Percentiles rank a stretch among this genome's conserved stretches.
Evolutionary conservation across 2,888 invertebrate species (phyloP).

Genomic region (Griposia aprilina): DNA sequence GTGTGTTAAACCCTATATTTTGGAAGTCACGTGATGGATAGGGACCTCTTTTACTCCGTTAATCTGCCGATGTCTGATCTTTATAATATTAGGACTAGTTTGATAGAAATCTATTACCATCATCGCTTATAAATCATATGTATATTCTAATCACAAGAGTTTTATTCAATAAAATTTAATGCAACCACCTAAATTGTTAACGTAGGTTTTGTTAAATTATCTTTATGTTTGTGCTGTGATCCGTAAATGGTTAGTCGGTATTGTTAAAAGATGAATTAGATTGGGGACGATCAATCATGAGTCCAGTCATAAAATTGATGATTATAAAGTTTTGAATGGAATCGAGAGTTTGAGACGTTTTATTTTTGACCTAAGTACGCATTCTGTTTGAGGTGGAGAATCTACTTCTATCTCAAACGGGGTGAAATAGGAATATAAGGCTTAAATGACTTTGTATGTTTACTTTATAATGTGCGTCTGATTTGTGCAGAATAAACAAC

Average conservation of each 20-base stretch:
- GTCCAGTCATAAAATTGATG: neutral
- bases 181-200: conserved; percentile 14
- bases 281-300: conserved; percentile 8
- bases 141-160: neutral
- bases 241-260: conserved; percentile 13
- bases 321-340: neutral
- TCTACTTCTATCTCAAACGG: too few relatives aligned
- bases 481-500: too few relatives aligned
- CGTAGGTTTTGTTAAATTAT: conserved; percentile 11
- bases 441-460: too few relatives aligned
- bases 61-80: neutral
- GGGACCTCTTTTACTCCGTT: neutral
- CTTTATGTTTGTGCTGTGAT: conserved; percentile 31
- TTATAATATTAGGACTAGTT: neutral
- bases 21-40: neutral
- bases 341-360: neutral
- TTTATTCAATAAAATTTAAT: conserved; percentile 4
- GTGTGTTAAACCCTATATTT: neutral
- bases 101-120: neutral
- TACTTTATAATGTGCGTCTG: too few relatives aligned
- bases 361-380: neutral
- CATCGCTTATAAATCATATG: neutral
- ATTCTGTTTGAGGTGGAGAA: too few relatives aligned
- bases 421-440: too few relatives aligned
- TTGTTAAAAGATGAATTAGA: conserved; percentile 17